These are phyloP conservation scores for Cinclus cinclus DNA, from an alignment of 2,113 vertebrate species.

Conservation along the genomic window DNA sequence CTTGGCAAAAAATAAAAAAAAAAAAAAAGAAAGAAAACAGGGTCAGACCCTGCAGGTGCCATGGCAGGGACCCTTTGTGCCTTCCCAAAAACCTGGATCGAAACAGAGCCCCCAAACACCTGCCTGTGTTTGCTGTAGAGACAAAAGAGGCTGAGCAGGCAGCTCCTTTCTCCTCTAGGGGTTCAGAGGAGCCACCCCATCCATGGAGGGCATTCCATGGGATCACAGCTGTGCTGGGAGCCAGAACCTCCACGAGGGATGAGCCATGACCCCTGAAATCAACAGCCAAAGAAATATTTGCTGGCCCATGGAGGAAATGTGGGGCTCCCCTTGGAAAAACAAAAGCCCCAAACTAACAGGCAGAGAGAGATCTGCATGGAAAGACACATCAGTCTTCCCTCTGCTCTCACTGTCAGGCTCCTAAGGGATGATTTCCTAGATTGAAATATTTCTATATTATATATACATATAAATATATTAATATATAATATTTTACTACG, in stretches of 20 bases:
- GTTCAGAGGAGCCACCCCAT: neutral
- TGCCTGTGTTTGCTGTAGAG: neutral
- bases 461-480: no score
- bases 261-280: neutral
- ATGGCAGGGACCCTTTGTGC: neutral
- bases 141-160: neutral
- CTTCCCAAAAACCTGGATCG: neutral
- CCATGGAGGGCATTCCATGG: fast-evolving
- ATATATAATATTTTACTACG: no score
- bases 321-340: neutral
- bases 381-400: neutral
- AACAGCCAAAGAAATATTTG: neutral
- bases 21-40: no score
- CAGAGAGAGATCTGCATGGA: neutral
- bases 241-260: neutral
- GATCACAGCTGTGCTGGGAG: neutral
- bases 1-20: neutral
- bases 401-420: neutral
- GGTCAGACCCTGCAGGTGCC: neutral
- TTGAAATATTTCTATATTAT: neutral
- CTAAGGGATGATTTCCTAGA: neutral
- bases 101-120: neutral
- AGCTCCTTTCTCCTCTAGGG: neutral
- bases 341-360: neutral
- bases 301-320: neutral